Percentiles rank a stretch among this genome's conserved stretches.
Conservation (phyloP, 2,888 invertebrate species). For the Tachystola acroxantha region DNA sequence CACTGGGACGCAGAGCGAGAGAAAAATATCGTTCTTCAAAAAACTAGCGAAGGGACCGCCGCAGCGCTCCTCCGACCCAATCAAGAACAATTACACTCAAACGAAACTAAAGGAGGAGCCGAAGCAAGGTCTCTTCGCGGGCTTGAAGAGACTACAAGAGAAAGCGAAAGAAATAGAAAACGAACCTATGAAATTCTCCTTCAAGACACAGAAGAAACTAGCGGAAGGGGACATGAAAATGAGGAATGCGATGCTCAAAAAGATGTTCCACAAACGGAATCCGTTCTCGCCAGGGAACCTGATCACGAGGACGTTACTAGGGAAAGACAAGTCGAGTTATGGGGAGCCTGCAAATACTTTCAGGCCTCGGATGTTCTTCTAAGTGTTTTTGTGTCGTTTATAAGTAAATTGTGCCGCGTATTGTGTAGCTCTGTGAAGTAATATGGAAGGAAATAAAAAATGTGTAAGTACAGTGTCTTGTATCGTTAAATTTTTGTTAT, state of each 20-base stretch:
- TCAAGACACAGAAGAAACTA: slow-evolving; percentile 45
- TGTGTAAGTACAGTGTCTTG: slow-evolving; percentile 21
- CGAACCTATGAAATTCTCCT: slow-evolving; percentile 34
- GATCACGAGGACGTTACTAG: slow-evolving; percentile 51
- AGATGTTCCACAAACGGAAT: slow-evolving; percentile 56
- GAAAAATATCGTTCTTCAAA: slow-evolving; percentile 48
- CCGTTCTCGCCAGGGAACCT: slow-evolving; percentile 61
- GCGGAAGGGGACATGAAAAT: slow-evolving; percentile 48
- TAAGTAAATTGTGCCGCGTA: slow-evolving; percentile 15
- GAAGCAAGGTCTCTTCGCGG: slow-evolving; percentile 28
- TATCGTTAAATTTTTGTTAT: slow-evolving; percentile 8
- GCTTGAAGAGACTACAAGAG: slow-evolving; percentile 45
- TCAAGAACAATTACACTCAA: slow-evolving; percentile 23
- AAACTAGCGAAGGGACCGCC: slow-evolving; percentile 43
- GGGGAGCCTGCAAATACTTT: slow-evolving; percentile 41
- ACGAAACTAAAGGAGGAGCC: slow-evolving; percentile 14
- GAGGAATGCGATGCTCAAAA: slow-evolving; percentile 52
- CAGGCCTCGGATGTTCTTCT: slow-evolving; percentile 49
- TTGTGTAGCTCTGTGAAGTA: slow-evolving; percentile 18
- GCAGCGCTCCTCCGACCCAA: slow-evolving; percentile 12
- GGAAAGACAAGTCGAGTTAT: slow-evolving; percentile 51
- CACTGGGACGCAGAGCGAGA: slow-evolving; percentile 59
- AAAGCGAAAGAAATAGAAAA: slow-evolving; percentile 21
- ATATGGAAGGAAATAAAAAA: slow-evolving; percentile 17
- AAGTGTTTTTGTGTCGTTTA: slow-evolving; percentile 16